Evolutionary conservation across 2,113 vertebrate genomes (phyloP).

Genomic region (Urocolius indicus): DNA sequence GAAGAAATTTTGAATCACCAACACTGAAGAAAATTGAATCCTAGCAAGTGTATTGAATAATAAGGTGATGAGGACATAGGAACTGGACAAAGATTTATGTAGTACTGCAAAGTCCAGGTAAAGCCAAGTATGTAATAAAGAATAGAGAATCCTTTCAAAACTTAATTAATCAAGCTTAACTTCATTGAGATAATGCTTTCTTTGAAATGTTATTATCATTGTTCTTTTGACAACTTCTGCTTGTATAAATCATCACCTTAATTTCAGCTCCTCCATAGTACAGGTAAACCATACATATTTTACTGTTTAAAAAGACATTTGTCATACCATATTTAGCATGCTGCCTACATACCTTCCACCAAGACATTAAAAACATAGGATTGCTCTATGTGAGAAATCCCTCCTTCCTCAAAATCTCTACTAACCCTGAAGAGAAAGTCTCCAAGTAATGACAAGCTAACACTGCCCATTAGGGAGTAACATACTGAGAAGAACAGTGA

Average conservation of each 20-base stretch:
- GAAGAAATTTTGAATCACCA: constrained; percentile 17
- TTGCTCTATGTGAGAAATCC: neutral
- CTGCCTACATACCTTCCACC: neutral
- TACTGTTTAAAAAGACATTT: neutral
- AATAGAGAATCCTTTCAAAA: constrained; percentile 5
- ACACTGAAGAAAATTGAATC: constrained; percentile 17
- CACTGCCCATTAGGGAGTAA: neutral
- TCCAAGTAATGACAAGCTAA: neutral
- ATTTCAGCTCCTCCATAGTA: neutral
- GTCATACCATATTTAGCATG: neutral
- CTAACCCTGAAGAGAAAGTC: neutral
- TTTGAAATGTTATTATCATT: neutral
- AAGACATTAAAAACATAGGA: neutral
- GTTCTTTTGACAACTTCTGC: neutral
- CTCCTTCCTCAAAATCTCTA: neutral
- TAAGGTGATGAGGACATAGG: neutral
- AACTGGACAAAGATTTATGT: neutral
- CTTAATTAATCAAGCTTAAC: neutral
- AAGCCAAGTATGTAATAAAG: neutral
- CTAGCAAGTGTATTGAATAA: neutral
- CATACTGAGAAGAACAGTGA: neutral
- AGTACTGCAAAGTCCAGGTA: neutral
- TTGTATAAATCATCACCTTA: neutral
- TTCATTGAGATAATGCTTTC: neutral
- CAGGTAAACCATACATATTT: neutral